Percentiles rank a stretch among this genome's conserved stretches.
phyloP scores from a whole-genome alignment of 2,888 invertebrate species.

The Agrochola litura region DNA sequence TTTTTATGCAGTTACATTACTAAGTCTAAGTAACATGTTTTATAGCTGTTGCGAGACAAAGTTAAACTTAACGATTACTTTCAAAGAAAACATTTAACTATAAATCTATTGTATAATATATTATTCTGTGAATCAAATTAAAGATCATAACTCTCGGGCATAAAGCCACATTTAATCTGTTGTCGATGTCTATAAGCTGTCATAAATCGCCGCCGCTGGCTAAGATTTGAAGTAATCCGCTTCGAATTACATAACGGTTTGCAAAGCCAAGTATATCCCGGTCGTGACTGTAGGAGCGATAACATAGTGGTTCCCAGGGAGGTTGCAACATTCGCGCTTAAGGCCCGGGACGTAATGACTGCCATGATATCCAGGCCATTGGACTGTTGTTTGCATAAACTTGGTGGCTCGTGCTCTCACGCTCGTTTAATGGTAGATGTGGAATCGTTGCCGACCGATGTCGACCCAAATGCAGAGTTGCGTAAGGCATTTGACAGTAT shows the following conservation, averaged over 20 bases:
- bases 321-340: constrained; percentile 79
- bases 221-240: constrained; percentile 80
- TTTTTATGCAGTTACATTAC: constrained; percentile 12
- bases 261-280: constrained; percentile 72
- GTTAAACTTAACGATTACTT: constrained; percentile 22
- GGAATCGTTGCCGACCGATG: constrained; percentile 69
- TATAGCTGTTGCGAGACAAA: constrained; percentile 23
- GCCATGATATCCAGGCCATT: constrained; percentile 79
- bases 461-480: constrained; percentile 76
- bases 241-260: constrained; percentile 78
- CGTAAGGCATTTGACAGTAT: constrained; percentile 75
- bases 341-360: constrained; percentile 80
- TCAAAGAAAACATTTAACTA: constrained; percentile 26
- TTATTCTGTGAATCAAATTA: constrained; percentile 62
- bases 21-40: constrained; percentile 5
- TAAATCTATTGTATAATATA: constrained; percentile 58
- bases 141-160: constrained; percentile 57
- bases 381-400: constrained; percentile 84
- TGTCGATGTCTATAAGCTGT: constrained; percentile 69
- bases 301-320: constrained; percentile 79
- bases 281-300: constrained; percentile 84
- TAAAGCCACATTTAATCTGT: constrained; percentile 67
- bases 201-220: constrained; percentile 80
- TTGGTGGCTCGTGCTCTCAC: constrained; percentile 76
- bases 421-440: constrained; percentile 77